phyloP scores from a whole-genome alignment of 1,140 invertebrate species.

The Heliconius hermathena region DNA sequence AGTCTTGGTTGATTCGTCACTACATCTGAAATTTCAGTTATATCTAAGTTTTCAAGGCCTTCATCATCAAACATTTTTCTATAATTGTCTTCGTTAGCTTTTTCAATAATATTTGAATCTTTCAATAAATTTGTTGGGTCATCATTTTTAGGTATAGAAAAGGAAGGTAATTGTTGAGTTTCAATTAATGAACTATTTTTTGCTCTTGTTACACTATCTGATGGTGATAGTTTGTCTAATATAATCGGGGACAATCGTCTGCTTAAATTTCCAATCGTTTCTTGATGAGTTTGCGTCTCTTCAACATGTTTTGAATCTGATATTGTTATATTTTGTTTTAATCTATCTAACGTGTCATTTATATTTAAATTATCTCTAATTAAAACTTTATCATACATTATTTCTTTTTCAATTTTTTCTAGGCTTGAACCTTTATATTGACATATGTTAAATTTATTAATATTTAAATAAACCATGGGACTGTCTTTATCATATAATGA shows the following conservation, averaged over 20 bases:
- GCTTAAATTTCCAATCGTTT: not conserved
- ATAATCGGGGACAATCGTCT: not conserved
- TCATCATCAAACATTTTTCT: not conserved
- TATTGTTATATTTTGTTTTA: not conserved
- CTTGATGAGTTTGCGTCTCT: not conserved
- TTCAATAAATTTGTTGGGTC: not conserved
- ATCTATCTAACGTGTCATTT: not conserved
- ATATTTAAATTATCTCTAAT: not conserved
- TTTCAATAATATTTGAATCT: not conserved
- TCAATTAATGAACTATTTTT: not conserved
- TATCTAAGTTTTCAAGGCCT: not conserved
- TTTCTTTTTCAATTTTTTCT: not conserved
- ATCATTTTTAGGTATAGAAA: not conserved
- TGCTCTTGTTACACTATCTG: not conserved
- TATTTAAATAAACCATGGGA: not conserved
- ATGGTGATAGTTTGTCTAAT: not conserved
- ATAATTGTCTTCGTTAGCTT: not conserved
- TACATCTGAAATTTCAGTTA: constrained; percentile 37
- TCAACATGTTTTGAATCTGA: not conserved
- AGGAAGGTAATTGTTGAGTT: not conserved
- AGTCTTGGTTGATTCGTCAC: constrained; percentile 50
- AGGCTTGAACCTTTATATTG: not conserved
- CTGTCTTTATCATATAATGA: not conserved
- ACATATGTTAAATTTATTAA: not conserved
- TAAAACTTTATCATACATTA: not conserved